Evolutionary conservation across 2,113 vertebrate species (phyloP), one percentile per base, ranked within the genome.

Genomic region (Saiga tatarica): DNA sequence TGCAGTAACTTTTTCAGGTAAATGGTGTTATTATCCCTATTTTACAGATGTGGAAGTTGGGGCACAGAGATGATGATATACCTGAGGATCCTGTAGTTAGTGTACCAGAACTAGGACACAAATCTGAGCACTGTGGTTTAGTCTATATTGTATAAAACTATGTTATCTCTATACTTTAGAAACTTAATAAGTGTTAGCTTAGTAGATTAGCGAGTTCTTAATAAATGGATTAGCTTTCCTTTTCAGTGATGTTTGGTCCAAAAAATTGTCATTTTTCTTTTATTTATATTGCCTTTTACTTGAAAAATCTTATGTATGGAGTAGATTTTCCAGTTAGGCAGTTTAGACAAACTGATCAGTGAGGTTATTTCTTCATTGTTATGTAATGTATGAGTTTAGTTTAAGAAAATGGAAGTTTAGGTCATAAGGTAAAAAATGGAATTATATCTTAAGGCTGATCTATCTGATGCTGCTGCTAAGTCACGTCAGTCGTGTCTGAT

Each of bases 161-260:
- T 28, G 10, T 45, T 67, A 2, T 42, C 42, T 30, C 25, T 87
- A 5, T 52, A 30, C 36, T 84, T 2, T 64, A 76, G 33, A 74
- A 39, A 39, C 19, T 60, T 89, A 90, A 25, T 78, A 53, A n/a
- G 8, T 47, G 8, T 52, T 53, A 84, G 9, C 50, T 97, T 76
- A 74, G 42, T 85, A 59, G 42, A 55, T 88, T 62, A 97, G 55
- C 28, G 16, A n/a, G 13, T 88, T 96, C 76, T 91, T 96, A 87
- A 71, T 30, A 87, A 76, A 1, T 92, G 4, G 50, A 39, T 60
- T 91, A 30, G 36, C 15, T 74, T 90, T 95, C 30, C 17, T 45
- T 89, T 76, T 87, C 28, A 42, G 17, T 78, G 59, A 67, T 36
- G 19, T 39, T 92, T 92, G 7, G 60, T 83, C 76, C 71, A 85